Conservation (phyloP, 2,888 invertebrate species). For the Diloba caeruleocephala region DNA sequence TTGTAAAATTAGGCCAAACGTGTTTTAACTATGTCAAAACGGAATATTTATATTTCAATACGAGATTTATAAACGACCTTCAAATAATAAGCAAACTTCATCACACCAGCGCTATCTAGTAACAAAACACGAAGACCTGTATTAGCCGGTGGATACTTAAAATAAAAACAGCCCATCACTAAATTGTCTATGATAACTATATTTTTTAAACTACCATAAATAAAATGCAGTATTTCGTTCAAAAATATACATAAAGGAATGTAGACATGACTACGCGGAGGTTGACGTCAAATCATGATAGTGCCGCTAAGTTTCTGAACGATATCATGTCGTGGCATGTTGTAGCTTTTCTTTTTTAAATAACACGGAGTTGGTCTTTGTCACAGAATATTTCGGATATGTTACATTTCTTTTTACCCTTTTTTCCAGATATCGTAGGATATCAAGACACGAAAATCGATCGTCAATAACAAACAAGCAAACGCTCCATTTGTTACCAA, state of each 20-base stretch:
- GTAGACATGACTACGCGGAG: conserved; percentile 63
- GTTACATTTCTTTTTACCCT: too few species aligned
- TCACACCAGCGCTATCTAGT: conserved; percentile 46
- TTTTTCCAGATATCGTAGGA: too few species aligned
- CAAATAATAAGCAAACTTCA: conserved; percentile 15
- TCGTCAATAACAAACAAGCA: too few species aligned
- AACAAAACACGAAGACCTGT: conserved; percentile 43
- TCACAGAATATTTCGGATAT: too few species aligned
- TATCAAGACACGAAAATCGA: too few species aligned
- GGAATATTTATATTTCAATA: conserved; percentile 19
- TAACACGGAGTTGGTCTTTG: conserved; percentile 33
- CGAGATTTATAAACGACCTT: conserved; percentile 30
- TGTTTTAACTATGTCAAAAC: conserved; percentile 31
- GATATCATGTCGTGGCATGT: conserved; percentile 33
- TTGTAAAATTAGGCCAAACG: conserved; percentile 50
- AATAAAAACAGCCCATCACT: conserved; percentile 81
- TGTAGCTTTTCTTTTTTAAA: conserved; percentile 9
- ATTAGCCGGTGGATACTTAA: conserved; percentile 57
- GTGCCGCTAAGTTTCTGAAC: conserved; percentile 62
- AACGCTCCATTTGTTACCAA: conserved; percentile 25
- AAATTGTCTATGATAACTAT: conserved; percentile 74
- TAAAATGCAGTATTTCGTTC: conserved; percentile 73
- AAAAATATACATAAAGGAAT: conserved; percentile 75
- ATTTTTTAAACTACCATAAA: conserved; percentile 68
- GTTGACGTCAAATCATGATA: conserved; percentile 43